A percentile compares a stretch with the other conserved stretches of the same genome.
Conservation (phyloP, 2,113 vertebrate genomes). For the Apteryx mantelli region DNA sequence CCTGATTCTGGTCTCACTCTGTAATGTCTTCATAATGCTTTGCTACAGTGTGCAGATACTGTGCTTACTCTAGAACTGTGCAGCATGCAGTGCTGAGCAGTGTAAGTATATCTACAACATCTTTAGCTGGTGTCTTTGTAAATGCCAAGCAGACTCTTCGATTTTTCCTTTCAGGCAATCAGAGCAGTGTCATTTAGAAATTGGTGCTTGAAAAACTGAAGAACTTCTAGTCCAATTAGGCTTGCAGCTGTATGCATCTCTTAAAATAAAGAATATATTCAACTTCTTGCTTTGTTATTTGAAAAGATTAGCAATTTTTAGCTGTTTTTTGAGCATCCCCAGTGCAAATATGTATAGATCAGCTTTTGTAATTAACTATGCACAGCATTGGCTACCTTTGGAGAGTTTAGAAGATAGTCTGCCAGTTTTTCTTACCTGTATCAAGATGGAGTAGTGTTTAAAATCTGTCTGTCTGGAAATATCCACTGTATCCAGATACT, state of each 20-base stretch:
- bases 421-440: background rate
- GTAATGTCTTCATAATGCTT: background rate
- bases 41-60: background rate
- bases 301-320: background rate
- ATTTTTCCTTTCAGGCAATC: background rate
- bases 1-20: background rate
- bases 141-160: background rate
- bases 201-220: background rate
- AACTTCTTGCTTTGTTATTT: background rate
- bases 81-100: background rate
- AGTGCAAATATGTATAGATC: background rate
- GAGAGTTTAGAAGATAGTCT: background rate
- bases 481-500: background rate
- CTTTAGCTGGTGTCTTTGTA: background rate
- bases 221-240: background rate
- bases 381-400: background rate
- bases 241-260: background rate
- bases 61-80: too few relatives aligned
- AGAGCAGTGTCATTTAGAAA: background rate
- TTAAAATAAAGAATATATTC: background rate
- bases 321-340: background rate
- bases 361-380: background rate
- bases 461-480: background rate
- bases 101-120: background rate
- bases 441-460: background rate